A percentile compares a stretch with the other conserved stretches of the same genome.
These are phyloP conservation scores for Thymelicus sylvestris DNA, from an alignment of 2,888 invertebrate genomes.

Conservation along the genomic window DNA sequence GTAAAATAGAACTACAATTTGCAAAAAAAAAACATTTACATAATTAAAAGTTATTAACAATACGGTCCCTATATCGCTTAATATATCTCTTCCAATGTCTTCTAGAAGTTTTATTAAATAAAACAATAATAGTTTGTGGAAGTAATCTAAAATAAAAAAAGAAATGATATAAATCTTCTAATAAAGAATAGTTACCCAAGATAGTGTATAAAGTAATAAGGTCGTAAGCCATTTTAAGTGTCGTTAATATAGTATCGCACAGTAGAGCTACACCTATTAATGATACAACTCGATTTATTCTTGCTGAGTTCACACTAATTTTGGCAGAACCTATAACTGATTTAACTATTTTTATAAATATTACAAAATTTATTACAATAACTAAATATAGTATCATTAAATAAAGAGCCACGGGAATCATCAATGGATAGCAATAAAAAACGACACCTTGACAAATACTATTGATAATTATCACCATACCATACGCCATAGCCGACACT, in stretches of 20 bases:
- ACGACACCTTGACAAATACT: conserved; percentile 31
- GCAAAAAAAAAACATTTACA: too few species aligned
- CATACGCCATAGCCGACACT: conserved; percentile 37
- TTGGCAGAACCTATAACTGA: conserved; percentile 37
- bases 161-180: background rate
- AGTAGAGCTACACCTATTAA: conserved; percentile 42
- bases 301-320: conserved; percentile 21
- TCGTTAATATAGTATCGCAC: conserved; percentile 36
- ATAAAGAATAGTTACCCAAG: too few species aligned
- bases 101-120: background rate
- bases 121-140: background rate
- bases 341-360: conserved; percentile 35
- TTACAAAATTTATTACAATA: conserved; percentile 33
- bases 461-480: conserved; percentile 27
- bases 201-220: background rate
- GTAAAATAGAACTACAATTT: too few species aligned
- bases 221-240: background rate
- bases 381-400: conserved; percentile 23
- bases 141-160: background rate
- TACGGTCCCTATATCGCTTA: too few species aligned
- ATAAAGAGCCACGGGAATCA: background rate
- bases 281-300: conserved; percentile 27
- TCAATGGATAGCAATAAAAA: background rate
- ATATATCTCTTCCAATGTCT: background rate
- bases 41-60: too few species aligned